Base-by-base conservation (phyloP, 2,888 invertebrate genomes). In the Acrobasis consociella region DNA sequence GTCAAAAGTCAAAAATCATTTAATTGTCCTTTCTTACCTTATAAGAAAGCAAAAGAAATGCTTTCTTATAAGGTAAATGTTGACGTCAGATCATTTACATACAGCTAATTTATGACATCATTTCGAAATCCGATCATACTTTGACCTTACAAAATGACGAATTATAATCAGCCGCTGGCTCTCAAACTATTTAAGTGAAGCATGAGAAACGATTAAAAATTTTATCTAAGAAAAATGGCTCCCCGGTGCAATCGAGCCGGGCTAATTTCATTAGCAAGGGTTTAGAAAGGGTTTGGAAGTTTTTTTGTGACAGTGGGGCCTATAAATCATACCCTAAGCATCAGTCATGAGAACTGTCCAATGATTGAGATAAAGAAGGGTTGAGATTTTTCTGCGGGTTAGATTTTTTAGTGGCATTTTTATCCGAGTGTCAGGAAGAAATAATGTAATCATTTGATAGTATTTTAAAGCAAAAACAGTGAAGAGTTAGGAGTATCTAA, bases 191-290 rank as follows among this genome's bases (percentile, higher is more conserved):
- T 55, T 62, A 62, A 62, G 55, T 66, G 65, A 64, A 58, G 58
- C 64, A 64, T 50, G 62, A 38, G 59, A 62, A 62, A 71, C 81
- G 87, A 87, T 88, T 87, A 87, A 84, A 84, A 83, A 85, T 79
- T 76, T 85, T 85, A 84, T 86, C 86, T 86, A 77, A 78, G 76
- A 86, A 86, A 87, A 88, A 87, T 80, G 81, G 78, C 69, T 49
- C 58, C 69, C 62, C 65, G 63, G 76, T 69, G 73, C 69, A 78
- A 83, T 83, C 74, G 79, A 77, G 76, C 49, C 72, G 58, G 1
- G 62, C 46, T 67, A 61, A 67, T 67, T 63, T 64, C 62, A 65
- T 65, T 64, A 65, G 63, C 37, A 49, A 49, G 62, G 61, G 46
- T 52, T 53, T 38, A 38, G 11, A 22, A 56, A 49, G 55, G 55